phyloP scores from a whole-genome alignment of 92 coral and sea anemone genomes.

The Umimayanthus kanabou region DNA sequence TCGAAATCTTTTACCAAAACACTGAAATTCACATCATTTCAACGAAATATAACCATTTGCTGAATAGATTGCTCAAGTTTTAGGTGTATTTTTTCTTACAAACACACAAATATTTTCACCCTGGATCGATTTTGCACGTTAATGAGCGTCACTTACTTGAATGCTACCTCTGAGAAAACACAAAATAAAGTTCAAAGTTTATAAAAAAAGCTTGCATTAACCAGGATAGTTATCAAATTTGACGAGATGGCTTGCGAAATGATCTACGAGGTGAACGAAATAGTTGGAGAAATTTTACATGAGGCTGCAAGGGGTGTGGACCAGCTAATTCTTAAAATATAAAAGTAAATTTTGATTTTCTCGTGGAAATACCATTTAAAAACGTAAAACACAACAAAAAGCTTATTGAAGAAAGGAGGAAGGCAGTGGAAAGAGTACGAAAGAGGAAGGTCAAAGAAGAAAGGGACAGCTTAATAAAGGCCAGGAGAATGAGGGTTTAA shows the following conservation, averaged over 20 bases:
- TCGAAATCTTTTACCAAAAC: background rate
- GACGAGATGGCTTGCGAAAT: slow-evolving; percentile 12
- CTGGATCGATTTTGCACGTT: background rate
- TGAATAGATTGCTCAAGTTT: background rate
- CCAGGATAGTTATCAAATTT: background rate
- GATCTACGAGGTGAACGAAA: background rate
- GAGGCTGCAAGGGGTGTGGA: slow-evolving; percentile 1
- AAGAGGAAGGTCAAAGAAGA: slow-evolving; percentile 22
- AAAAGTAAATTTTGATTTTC: slow-evolving; percentile 9
- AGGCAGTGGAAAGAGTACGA: background rate
- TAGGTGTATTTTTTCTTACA: background rate
- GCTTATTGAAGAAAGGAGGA: background rate
- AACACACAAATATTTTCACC: background rate
- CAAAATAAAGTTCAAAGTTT: background rate
- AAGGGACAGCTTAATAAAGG: background rate
- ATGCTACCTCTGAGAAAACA: slow-evolving; percentile 1
- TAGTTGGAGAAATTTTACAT: background rate
- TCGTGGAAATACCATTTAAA: background rate
- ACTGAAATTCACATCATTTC: background rate
- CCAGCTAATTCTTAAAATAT: background rate
- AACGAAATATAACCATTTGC: background rate
- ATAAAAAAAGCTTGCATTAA: background rate
- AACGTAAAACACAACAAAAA: background rate
- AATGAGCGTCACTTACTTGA: slow-evolving; percentile 12
- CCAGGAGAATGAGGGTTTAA: background rate